Percentiles rank a stretch among this genome's conserved stretches.
phyloP scores from a whole-genome alignment of 2,797 vertebrate genomes.

The Falco berigora region DNA sequence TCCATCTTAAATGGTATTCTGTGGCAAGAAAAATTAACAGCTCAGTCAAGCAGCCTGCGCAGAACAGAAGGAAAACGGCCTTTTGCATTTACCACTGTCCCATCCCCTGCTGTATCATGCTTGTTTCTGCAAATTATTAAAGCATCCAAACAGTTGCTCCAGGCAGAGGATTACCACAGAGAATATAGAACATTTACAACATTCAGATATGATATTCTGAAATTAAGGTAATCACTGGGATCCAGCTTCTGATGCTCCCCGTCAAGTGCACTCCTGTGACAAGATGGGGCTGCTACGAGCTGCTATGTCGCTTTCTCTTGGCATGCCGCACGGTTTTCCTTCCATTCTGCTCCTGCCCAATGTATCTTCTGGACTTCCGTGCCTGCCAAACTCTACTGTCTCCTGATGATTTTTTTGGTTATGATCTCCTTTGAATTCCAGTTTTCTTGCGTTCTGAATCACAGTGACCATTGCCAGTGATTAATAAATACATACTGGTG shows the following conservation, averaged over 20 bases:
- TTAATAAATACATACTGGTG: background rate
- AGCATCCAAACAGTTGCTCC: background rate
- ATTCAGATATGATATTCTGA: background rate
- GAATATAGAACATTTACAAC: background rate
- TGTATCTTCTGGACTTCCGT: rapidly evolving
- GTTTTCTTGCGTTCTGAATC: background rate
- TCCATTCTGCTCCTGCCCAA: background rate
- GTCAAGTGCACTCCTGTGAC: rapidly evolving
- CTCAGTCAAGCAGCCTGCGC: background rate
- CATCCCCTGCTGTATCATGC: background rate
- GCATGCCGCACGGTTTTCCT: background rate
- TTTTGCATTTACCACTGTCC: background rate
- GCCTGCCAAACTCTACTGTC: background rate
- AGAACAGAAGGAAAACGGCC: background rate
- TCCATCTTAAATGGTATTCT: background rate
- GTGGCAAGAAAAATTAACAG: background rate
- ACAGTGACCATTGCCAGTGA: background rate
- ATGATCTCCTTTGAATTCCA: background rate
- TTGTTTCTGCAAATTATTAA: background rate
- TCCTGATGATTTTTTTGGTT: background rate
- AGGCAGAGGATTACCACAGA: background rate
- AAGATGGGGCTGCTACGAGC: background rate
- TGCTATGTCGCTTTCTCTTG: background rate
- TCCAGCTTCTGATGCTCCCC: background rate
- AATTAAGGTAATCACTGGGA: background rate